phyloP scores from a whole-genome alignment of 1,140 invertebrate species.

The Metopolophium dirhodum region DNA sequence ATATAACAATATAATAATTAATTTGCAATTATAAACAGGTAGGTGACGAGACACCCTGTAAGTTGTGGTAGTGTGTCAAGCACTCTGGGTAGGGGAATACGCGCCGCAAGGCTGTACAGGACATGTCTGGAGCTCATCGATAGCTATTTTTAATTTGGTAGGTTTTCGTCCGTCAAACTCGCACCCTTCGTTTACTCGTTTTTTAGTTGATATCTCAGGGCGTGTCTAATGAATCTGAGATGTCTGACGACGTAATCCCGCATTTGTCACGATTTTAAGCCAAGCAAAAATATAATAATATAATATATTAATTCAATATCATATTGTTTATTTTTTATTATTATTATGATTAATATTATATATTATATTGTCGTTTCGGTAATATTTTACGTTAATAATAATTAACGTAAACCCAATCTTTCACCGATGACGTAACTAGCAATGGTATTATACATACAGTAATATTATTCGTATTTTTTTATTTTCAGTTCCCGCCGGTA shows the following conservation, averaged over 20 bases:
- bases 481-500: constrained; percentile 80
- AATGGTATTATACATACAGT: neutral
- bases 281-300: neutral
- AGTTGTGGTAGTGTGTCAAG: neutral
- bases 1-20: neutral
- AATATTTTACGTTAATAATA: neutral
- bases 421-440: neutral
- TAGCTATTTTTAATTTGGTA: neutral
- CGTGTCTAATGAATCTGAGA: neutral
- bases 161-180: neutral
- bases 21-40: neutral
- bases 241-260: neutral
- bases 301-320: too few relatives aligned
- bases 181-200: neutral
- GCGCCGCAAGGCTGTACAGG: neutral
- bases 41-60: neutral
- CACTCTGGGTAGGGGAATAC: neutral
- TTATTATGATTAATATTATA: neutral
- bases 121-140: neutral
- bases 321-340: neutral
- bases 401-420: neutral
- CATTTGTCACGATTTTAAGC: neutral
- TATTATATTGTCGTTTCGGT: neutral
- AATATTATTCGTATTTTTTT: neutral
- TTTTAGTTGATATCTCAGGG: neutral